Conservation (phyloP, 2,888 invertebrate genomes). For the Caenorhabditis zanzibari region DNA sequence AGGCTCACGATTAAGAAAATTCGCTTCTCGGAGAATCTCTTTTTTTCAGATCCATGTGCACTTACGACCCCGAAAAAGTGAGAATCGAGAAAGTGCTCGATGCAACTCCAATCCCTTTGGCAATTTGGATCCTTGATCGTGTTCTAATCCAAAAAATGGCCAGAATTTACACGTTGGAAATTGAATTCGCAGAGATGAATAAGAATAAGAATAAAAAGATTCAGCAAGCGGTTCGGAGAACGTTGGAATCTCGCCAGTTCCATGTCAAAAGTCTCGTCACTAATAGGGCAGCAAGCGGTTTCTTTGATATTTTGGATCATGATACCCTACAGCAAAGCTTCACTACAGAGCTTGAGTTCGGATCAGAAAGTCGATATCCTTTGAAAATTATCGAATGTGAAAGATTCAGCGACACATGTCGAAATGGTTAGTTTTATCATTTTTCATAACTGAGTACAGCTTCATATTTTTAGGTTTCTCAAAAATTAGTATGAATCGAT, state of each 20-base stretch:
- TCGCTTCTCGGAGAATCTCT: too few species aligned
- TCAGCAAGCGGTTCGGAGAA: background rate
- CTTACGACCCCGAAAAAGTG: background rate
- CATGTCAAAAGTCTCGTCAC: background rate
- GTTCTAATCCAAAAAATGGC: background rate
- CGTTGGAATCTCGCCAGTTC: background rate
- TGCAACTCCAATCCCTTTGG: background rate
- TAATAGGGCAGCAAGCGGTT: background rate
- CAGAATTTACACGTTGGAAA: background rate
- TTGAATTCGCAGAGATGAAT: background rate
- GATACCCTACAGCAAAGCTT: too few species aligned
- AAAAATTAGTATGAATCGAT: too few species aligned
- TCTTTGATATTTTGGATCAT: too few species aligned
- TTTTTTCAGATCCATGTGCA: background rate
- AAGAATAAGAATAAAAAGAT: background rate
- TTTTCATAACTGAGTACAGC: too few species aligned
- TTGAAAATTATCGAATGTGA: too few species aligned
- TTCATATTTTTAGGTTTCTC: too few species aligned
- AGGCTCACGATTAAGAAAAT: too few species aligned
- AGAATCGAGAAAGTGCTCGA: background rate
- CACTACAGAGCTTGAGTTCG: too few species aligned
- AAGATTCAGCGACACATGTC: too few species aligned
- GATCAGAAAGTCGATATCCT: too few species aligned
- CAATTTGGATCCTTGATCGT: background rate
- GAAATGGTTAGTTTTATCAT: too few species aligned